Evolutionary conservation across 2,113 vertebrate genomes (phyloP), one percentile per base, ranked within the genome.

Genomic region (Todiramphus saurophagus): DNA sequence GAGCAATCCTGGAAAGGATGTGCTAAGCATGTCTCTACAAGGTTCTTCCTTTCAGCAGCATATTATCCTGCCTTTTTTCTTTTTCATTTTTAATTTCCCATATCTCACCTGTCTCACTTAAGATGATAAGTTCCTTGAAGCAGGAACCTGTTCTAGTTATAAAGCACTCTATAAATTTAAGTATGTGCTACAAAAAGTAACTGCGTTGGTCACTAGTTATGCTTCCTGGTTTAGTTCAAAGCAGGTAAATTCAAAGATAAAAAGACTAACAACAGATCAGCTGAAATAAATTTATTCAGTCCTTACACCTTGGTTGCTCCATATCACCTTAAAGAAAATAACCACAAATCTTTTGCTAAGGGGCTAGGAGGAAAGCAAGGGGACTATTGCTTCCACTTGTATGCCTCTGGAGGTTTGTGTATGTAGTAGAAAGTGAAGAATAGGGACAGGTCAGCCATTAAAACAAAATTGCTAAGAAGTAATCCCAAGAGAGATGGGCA

Each of bases 21-120:
- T 35, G 27, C 9, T 86, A 82, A 92, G 50, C 85, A 50, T 77
- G 90, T 77, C 63, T 74, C 83, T 96, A 79, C 94, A 95, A 85
- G 62, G 48, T 12, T 89, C 31, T 62, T 89, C 12, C 18, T 69
- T 95, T 91, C 44, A 82, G 43, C 33, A 79, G 39, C 18, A 23
- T 35, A 30, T 64, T 81, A n/a, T 82, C 27, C n/a, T 59, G 16
- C 8, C 44, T 33, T n/a, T 23, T 43, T 69, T 72, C n/a, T n/a
- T 55, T n/a, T 62, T 58, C 11, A 50, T 48, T 70, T 72, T 76
- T 13, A 59, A 56, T 58, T 59, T 33, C 7, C 10, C 2, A 2
- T 90, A 79, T 64, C 67, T 48, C 37, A 85, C 53, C 37, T 68
- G 5, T 77, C 56, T 80, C 37, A 74, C 15, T 92, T 51, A 31